Evolutionary conservation across 2,113 vertebrate genomes (phyloP).

Genomic region (Apus apus): DNA sequence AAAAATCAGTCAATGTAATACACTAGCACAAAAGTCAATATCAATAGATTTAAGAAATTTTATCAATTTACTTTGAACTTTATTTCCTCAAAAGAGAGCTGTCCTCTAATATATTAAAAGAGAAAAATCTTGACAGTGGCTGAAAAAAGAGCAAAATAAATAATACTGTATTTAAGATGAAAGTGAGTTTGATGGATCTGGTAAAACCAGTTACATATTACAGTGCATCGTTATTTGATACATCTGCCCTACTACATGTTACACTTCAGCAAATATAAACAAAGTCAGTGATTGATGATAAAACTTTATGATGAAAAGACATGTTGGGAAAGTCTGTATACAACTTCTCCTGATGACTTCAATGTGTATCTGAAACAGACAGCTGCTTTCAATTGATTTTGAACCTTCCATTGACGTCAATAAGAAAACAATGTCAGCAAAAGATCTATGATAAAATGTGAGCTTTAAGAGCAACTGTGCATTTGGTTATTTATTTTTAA

Average conservation of each 20-base stretch:
- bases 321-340: background rate
- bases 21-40: background rate
- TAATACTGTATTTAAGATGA: background rate
- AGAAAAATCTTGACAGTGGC: background rate
- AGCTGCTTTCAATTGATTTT: conserved; percentile 29
- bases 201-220: background rate
- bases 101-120: background rate
- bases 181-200: background rate
- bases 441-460: background rate
- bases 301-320: background rate
- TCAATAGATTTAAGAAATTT: background rate
- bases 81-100: background rate
- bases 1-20: background rate
- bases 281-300: background rate
- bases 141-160: background rate
- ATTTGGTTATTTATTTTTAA: conserved; percentile 5
- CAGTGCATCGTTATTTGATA: background rate
- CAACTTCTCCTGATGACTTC: background rate
- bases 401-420: conserved; percentile 1
- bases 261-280: background rate
- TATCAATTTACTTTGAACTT: background rate
- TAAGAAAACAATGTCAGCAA: conserved; percentile 10
- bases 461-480: background rate
- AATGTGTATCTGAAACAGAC: background rate
- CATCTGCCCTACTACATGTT: background rate